These are phyloP conservation scores for Glaucidium brasilianum DNA, from an alignment of 2,113 vertebrate genomes.

Conservation along the genomic window DNA sequence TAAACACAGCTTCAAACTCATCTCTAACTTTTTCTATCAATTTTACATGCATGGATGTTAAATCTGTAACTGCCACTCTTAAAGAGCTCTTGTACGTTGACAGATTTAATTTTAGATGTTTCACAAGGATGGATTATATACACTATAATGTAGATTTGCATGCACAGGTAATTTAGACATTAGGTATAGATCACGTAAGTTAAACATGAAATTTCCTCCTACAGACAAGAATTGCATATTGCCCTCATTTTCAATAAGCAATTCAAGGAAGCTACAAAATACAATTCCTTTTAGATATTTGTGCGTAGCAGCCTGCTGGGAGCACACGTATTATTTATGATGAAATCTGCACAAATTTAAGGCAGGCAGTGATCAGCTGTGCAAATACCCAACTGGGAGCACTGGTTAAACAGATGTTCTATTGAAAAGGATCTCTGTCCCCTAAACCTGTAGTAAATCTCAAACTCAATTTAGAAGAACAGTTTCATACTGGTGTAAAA, in stretches of 20 bases:
- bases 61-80: conserved; percentile 10
- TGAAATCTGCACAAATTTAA: neutral
- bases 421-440: neutral
- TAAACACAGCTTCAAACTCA: neutral
- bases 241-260: neutral
- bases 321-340: neutral
- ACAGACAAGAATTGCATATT: neutral
- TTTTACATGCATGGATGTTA: neutral
- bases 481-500: neutral
- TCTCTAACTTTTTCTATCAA: neutral
- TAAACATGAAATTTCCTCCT: conserved; percentile 45
- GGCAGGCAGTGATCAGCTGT: neutral
- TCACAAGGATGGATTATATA: conserved; percentile 15
- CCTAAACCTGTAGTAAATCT: neutral
- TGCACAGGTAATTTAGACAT: conserved; percentile 56
- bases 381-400: neutral
- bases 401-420: neutral
- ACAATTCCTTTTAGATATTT: neutral
- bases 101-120: conserved; percentile 56
- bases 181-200: conserved; percentile 27
- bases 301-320: neutral
- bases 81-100: neutral
- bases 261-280: neutral
- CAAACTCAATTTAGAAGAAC: neutral
- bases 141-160: conserved; percentile 1